A percentile compares a stretch with the other conserved stretches of the same genome.
Evolutionary conservation across 1,140 invertebrate species (phyloP).

Genomic region (Heterodera carotae): DNA sequence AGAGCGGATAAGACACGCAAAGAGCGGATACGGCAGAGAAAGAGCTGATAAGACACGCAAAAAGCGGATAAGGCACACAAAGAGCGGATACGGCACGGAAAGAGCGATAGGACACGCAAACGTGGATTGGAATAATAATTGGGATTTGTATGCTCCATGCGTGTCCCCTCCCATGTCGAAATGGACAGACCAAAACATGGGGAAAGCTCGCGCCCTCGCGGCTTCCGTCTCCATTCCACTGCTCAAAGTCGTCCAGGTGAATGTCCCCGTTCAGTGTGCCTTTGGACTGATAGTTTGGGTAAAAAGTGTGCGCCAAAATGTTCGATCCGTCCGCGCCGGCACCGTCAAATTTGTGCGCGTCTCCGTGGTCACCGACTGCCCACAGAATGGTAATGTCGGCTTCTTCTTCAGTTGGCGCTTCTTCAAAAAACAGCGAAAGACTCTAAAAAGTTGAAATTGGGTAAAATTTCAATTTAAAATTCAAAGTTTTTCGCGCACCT

Average conservation of each 20-base stretch:
- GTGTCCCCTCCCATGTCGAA: slow-evolving; percentile 31
- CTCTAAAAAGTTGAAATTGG: slow-evolving; percentile 14
- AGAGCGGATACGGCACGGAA: too few relatives aligned
- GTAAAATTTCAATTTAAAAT: background rate
- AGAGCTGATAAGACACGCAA: too few relatives aligned
- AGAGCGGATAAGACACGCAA: too few relatives aligned
- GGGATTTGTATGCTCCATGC: too few relatives aligned
- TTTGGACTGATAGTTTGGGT: slow-evolving; percentile 54
- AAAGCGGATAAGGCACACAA: too few relatives aligned
- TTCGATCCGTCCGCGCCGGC: slow-evolving; percentile 47
- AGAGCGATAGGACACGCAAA: too few relatives aligned
- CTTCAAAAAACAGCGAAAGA: slow-evolving; percentile 41
- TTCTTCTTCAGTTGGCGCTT: slow-evolving; percentile 45
- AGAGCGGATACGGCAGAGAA: too few relatives aligned
- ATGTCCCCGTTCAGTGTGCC: slow-evolving; percentile 55
- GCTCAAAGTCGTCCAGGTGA: slow-evolving; percentile 58
- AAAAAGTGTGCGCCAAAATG: slow-evolving; percentile 58
- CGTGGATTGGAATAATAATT: too few relatives aligned
- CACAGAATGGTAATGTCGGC: slow-evolving; percentile 56
- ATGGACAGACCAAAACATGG: slow-evolving; percentile 54
- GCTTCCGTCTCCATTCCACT: slow-evolving; percentile 48
- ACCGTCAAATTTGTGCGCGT: slow-evolving; percentile 57
- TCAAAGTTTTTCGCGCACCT: slow-evolving; percentile 10
- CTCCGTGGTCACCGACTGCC: slow-evolving; percentile 59
- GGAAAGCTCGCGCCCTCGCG: slow-evolving; percentile 56